Conservation (phyloP, 2,797 vertebrate genomes). For the Melanotaenia parkinsoni region DNA sequence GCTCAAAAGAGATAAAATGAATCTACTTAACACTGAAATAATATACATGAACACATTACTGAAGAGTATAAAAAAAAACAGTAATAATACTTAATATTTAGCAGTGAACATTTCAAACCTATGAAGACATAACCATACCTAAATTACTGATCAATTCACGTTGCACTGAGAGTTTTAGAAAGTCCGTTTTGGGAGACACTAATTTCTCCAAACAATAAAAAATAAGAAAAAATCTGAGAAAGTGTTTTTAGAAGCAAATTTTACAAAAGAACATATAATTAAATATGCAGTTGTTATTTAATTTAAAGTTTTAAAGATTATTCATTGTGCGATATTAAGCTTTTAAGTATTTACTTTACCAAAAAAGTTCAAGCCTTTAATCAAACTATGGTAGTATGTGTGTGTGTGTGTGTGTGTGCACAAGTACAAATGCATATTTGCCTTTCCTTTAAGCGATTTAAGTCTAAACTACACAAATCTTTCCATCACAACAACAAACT, state of each 20-base stretch:
- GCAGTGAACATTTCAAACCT: background rate
- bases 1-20: background rate
- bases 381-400: background rate
- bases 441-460: slow-evolving; percentile 1
- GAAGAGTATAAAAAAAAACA: background rate
- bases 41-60: background rate
- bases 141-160: background rate
- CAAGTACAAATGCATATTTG: background rate
- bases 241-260: background rate
- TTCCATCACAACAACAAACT: slow-evolving; percentile 14
- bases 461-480: slow-evolving; percentile 17
- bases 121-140: too few relatives aligned
- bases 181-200: slow-evolving; percentile 4
- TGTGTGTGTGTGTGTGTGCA: background rate
- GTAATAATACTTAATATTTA: background rate
- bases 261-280: background rate
- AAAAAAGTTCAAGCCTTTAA: background rate
- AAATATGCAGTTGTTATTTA: background rate
- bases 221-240: background rate
- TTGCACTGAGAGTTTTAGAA: background rate
- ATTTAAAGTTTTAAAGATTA: background rate
- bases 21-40: background rate
- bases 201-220: background rate
- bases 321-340: background rate
- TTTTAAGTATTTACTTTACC: background rate